Base-by-base conservation (phyloP, 2,113 vertebrate species). In the Otolemur garnettii region DNA sequence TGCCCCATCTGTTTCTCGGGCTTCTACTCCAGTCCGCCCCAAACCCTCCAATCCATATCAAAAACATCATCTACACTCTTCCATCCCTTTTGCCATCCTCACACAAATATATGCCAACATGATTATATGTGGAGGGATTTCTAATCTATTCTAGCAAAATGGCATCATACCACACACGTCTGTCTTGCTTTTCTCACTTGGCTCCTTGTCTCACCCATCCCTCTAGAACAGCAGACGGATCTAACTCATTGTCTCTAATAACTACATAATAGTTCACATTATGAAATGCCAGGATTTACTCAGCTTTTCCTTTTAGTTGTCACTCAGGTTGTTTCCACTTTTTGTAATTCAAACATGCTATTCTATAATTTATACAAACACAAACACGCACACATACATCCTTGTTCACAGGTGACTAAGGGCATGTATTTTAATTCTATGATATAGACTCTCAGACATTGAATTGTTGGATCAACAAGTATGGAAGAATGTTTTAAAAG, bases 131-230 rank as follows among this genome's bases (percentile, higher is more conserved):
- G 57, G 30, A 62, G 12, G 9, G 0, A 38, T 72, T 53, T 90
- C 55, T 87, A 80, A 18, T 72, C 30, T 84, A 66, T 35, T 91
- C 38, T 74, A 42, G 85, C 24, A 64, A 95, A 81, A 81, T 79
- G 17, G 95, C 35, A 87, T 94, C 53, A 94, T 50, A 64, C 9
- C 26, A 45, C 18, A n/a, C 15, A 80, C n/a, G 21, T 64, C 84
- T 92, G 55, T 93, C 80, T 77, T 91, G 18, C 45, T 94, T 94
- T 78, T 78, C 62, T 92, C 60, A 68, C 87, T 72, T 45, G 91
- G 50, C 7, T 35, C 19, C 57, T 3, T 45, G 81, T 64, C 64
- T 42, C 57, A 4, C 13, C 42, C 21, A 69, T 62, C 4, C 28
- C 11, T 85, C 66, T 28, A 81, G 33, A n/a, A 42, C 6, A 21